Percentiles rank a stretch among this genome's conserved stretches.
Evolutionary conservation across 2,888 invertebrate species (phyloP).

Genomic region (Cistogaster globosa): DNA sequence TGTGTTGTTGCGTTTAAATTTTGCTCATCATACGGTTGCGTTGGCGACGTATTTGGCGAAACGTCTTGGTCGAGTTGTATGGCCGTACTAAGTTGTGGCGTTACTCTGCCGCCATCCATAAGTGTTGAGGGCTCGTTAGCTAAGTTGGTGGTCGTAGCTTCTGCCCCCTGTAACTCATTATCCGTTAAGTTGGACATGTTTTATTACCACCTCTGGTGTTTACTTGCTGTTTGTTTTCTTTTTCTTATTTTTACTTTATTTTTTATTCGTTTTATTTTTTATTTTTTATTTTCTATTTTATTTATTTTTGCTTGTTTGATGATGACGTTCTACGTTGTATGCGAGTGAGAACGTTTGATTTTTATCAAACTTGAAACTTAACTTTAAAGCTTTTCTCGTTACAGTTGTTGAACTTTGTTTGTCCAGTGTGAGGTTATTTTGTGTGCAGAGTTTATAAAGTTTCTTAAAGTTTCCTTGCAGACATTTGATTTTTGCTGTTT

Average conservation of each 20-base stretch:
- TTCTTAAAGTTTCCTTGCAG: conserved; percentile 49
- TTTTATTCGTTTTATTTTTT: not conserved
- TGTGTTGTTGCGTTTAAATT: conserved; percentile 72
- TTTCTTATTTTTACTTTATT: not conserved
- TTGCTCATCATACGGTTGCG: conserved; percentile 72
- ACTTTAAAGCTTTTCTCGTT: conserved; percentile 56
- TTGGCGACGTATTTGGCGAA: conserved; percentile 76
- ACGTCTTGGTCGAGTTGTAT: conserved; percentile 80
- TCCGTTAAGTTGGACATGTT: conserved; percentile 71
- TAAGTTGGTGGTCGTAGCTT: conserved; percentile 57
- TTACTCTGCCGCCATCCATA: conserved; percentile 79
- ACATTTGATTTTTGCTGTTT: conserved; percentile 37
- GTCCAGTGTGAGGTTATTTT: not conserved
- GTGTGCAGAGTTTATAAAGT: too few species aligned
- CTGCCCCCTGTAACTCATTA: conserved; percentile 63
- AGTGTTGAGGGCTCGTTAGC: conserved; percentile 75
- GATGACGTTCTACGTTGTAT: conserved; percentile 19
- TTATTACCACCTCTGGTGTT: conserved; percentile 36
- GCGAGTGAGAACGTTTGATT: not conserved
- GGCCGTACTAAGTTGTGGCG: conserved; percentile 81
- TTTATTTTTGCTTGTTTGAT: not conserved
- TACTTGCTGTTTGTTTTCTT: not conserved
- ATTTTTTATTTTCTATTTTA: not conserved
- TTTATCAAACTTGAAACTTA: conserved; percentile 54
- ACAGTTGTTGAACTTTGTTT: conserved; percentile 31